Base-by-base conservation (phyloP, 2,888 invertebrate species). In the Drosophila kambysellisi region DNA sequence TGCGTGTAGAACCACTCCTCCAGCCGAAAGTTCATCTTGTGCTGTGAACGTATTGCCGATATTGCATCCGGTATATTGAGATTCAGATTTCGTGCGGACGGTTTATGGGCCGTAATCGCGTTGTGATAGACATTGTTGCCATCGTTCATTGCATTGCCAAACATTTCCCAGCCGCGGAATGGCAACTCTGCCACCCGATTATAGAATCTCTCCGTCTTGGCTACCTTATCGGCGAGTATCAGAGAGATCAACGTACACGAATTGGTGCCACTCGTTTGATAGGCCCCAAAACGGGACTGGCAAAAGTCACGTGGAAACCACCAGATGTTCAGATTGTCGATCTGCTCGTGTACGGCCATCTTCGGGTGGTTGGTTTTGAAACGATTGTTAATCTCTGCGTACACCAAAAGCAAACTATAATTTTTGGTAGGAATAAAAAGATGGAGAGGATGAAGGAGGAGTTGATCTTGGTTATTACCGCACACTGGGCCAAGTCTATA, bases 221-320 rank as follows among this genome's bases (percentile, higher is more conserved):
- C 76, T 52, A 94, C 94, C 79, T 93, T 93, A 58, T 94, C 92
- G 35, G 95, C 95, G 70, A 95, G 92, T 58, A 95, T 92, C 30
- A 95, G 91, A 46, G 94, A 95, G 79, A 95, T 95, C 61, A 95
- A 91, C 1, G 95, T 95, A 77, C 95, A 95, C 9, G 95, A 95
- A 91, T 95, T 94, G 79, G 95, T 95, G 60, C 94, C 95, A 91
- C 89, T 93, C 61, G 91, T 88, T 67, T 93, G 92, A 80, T 92
- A 92, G 66, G 93, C 92, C 68, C 94, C 95, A 88, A 94, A 95
- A 59, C 94, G 93, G 52, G 94, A 94, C 91, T 95, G 95, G 2
- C 95, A 94, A 86, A 95, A 95, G 80, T 94, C 93, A 37, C 93
- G 90, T 60, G 95, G 94, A 81, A 95, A 95, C 95, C 95, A 95